Conservation (phyloP, 2,113 vertebrate genomes). For the Typhlomys cinereus region DNA sequence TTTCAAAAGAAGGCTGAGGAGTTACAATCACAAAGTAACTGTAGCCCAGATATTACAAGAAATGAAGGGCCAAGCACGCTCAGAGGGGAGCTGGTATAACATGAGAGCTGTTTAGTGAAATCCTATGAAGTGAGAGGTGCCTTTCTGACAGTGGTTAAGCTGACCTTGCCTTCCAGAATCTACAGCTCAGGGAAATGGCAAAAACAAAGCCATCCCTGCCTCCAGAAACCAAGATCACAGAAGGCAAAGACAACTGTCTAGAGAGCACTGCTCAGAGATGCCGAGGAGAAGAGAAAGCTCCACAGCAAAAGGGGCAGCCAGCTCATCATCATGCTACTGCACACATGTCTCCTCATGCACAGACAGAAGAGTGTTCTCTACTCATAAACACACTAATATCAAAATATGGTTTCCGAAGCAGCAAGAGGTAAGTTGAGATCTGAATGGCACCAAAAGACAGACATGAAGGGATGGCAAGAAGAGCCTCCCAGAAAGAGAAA, state of each 20-base stretch:
- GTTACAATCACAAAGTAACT: constrained; percentile 26
- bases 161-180: neutral
- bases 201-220: neutral
- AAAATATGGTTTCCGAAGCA: neutral
- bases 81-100: neutral
- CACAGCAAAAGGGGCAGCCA: neutral
- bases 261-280: neutral
- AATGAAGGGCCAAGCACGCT: neutral
- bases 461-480: neutral
- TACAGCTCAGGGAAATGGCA: neutral
- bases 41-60: neutral
- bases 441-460: neutral
- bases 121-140: neutral
- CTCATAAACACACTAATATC: neutral
- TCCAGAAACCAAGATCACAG: neutral
- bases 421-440: neutral
- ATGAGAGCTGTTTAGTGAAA: neutral
- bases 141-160: neutral
- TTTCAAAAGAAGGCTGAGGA: neutral
- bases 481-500: neutral
- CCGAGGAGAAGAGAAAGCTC: neutral
- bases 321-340: neutral
- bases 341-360: neutral
- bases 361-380: neutral
- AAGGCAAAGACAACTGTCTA: neutral